A percentile compares a stretch with the other conserved stretches of the same genome.
Conservation (phyloP, 2,797 vertebrate species). For the Lycodopsis pacificus region DNA sequence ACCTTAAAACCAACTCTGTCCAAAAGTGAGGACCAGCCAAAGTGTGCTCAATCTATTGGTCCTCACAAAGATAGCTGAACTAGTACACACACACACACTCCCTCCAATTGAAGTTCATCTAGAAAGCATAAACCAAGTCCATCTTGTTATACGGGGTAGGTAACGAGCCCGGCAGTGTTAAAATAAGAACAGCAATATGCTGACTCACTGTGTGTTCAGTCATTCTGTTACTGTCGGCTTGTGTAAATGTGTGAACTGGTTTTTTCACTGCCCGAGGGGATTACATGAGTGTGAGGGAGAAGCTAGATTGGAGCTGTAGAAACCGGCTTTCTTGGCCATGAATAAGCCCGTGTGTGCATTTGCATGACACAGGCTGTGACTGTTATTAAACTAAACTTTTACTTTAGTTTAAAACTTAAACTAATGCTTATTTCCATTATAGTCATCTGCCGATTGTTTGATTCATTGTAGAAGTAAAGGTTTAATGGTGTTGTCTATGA, state of each 20-base stretch:
- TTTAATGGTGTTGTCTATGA: not conserved
- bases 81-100: not conserved
- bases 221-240: not conserved
- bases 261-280: accelerated
- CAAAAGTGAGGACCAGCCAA: no score
- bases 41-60: no score
- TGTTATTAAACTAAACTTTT: no score
- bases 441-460: not conserved
- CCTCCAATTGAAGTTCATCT: not conserved
- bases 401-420: no score
- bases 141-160: not conserved
- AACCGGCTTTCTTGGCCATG: not conserved
- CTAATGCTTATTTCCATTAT: not conserved
- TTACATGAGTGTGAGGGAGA: not conserved
- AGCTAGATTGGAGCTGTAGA: not conserved
- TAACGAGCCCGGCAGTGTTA: no score
- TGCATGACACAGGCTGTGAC: no score
- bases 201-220: not conserved
- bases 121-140: not conserved
- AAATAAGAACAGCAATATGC: not conserved
- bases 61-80: no score
- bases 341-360: not conserved
- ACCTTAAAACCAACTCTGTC: no score
- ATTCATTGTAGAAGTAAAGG: not conserved
- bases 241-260: no score